Conservation (phyloP, 2,797 vertebrate genomes). For the Dicrostonyx torquatus region DNA sequence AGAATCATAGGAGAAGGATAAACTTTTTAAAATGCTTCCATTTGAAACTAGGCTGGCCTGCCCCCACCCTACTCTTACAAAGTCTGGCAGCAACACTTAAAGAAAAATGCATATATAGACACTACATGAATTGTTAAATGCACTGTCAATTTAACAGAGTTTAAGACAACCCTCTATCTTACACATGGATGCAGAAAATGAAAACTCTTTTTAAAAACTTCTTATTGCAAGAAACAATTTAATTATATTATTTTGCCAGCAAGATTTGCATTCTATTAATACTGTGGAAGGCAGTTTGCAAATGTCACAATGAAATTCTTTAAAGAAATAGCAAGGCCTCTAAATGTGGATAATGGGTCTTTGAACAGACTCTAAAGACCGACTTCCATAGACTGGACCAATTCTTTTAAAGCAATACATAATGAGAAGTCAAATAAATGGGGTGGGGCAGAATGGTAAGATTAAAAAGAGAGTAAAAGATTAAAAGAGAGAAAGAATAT, state of each 20-base stretch:
- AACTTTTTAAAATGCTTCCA: background rate
- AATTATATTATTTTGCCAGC: background rate
- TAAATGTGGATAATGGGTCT: constrained; percentile 81
- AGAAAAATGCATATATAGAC: background rate
- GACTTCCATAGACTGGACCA: constrained; percentile 84
- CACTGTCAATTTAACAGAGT: background rate
- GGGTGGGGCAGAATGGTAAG: constrained; percentile 85
- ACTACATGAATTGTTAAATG: background rate
- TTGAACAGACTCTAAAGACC: constrained; percentile 86
- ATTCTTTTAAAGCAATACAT: constrained; percentile 84
- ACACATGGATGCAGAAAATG: background rate
- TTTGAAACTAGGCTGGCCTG: background rate
- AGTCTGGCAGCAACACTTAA: background rate
- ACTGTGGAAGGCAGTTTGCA: constrained; percentile 65
- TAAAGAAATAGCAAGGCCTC: constrained; percentile 72
- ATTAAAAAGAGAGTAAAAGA: constrained; percentile 90
- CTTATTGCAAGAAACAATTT: constrained; percentile 15
- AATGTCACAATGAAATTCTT: constrained; percentile 70
- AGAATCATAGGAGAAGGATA: constrained; percentile 31
- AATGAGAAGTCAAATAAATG: constrained; percentile 84
- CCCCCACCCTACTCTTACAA: background rate
- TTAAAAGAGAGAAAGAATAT: constrained; percentile 89
- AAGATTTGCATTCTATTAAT: constrained; percentile 53
- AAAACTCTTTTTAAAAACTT: background rate
- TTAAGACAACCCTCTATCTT: background rate